Evolutionary conservation across 2,113 vertebrate species (phyloP).

Genomic region (Rhinichthys klamathensis): DNA sequence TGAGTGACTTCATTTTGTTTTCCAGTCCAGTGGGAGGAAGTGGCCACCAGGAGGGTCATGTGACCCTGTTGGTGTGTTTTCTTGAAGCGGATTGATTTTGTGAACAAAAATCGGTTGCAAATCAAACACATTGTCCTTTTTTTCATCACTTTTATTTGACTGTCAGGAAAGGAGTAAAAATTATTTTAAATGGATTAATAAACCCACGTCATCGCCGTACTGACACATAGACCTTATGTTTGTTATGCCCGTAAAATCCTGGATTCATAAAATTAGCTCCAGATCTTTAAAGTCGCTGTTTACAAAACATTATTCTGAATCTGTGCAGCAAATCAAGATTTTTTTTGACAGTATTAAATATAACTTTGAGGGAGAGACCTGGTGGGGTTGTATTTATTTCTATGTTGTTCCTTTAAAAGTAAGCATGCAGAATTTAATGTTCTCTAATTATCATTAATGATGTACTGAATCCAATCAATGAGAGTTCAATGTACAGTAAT

Average conservation of each 20-base stretch:
- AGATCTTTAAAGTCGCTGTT: neutral
- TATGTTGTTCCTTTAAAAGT: neutral
- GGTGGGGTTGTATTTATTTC: neutral
- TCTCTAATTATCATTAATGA: too few species aligned
- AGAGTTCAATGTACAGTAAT: too few species aligned
- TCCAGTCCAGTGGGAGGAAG: neutral
- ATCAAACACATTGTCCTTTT: neutral
- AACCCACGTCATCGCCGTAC: neutral
- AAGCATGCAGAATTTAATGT: neutral
- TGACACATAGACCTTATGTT: neutral
- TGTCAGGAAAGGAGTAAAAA: neutral
- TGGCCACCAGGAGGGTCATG: neutral
- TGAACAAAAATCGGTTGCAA: neutral
- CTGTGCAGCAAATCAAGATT: neutral
- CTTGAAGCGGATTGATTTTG: neutral
- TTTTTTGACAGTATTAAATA: neutral
- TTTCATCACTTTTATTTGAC: neutral
- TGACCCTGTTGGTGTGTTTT: neutral
- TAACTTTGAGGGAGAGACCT: neutral
- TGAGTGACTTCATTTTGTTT: neutral
- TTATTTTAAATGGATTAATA: neutral
- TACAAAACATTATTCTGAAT: neutral
- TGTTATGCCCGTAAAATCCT: neutral
- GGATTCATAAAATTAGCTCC: neutral
- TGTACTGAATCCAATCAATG: too few species aligned